A percentile compares a stretch with the other conserved stretches of the same genome.
phyloP scores from a whole-genome alignment of 1,140 invertebrate genomes.

The Brachionus manjavacas region DNA sequence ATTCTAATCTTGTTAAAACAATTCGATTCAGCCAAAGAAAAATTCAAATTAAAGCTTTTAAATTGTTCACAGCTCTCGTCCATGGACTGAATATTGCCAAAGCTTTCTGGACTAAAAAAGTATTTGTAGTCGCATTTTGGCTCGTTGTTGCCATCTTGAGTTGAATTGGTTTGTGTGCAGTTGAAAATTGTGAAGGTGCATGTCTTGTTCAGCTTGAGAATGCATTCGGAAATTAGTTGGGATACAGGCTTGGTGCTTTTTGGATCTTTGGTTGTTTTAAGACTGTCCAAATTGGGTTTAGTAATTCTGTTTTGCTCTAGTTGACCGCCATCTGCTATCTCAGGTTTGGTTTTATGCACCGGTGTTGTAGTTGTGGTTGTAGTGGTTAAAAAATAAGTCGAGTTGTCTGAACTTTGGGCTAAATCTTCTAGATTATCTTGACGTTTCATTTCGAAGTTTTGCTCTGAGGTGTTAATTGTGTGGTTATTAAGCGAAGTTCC shows the following conservation, averaged over 20 bases:
- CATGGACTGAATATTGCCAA: neutral
- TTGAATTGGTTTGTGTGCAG: neutral
- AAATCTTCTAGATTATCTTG: neutral
- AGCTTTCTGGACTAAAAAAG: neutral
- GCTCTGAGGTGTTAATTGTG: neutral
- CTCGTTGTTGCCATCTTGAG: neutral
- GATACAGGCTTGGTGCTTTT: neutral
- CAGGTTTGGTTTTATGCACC: neutral
- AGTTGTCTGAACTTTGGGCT: neutral
- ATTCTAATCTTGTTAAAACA: neutral
- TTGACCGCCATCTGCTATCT: conserved; percentile 18
- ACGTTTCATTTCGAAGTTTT: neutral
- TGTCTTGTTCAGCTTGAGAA: neutral
- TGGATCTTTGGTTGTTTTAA: neutral
- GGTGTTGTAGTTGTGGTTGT: neutral
- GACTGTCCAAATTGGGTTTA: conserved; percentile 4
- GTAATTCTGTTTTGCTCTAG: conserved; percentile 16
- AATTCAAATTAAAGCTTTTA: neutral
- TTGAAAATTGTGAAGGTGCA: neutral
- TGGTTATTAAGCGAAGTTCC: neutral
- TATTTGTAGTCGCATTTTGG: neutral
- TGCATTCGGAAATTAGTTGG: neutral
- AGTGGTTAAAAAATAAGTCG: neutral
- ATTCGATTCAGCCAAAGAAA: neutral
- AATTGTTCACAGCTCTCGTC: neutral